A percentile compares a stretch with the other conserved stretches of the same genome.
These are phyloP conservation scores for Prionailurus viverrinus DNA, from an alignment of 2,113 vertebrate genomes.

Conservation along the genomic window DNA sequence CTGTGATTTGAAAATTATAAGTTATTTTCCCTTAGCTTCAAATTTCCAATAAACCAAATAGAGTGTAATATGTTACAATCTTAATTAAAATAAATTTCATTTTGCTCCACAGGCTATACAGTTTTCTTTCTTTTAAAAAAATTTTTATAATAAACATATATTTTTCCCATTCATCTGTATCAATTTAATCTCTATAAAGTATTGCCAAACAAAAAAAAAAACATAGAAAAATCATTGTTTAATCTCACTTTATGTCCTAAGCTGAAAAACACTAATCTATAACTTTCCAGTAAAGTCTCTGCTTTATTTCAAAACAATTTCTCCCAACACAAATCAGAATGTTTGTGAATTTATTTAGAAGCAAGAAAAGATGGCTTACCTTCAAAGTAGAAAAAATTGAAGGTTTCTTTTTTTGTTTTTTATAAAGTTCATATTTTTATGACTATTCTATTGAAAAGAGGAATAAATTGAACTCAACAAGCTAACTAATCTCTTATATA, in stretches of 20 bases:
- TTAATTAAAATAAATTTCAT: slow-evolving; percentile 38
- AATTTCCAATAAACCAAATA: background rate
- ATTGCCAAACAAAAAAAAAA: background rate
- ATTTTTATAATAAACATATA: background rate
- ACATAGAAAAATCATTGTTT: background rate
- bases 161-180: background rate
- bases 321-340: background rate
- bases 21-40: background rate
- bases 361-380: background rate
- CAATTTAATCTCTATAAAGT: slow-evolving; percentile 3
- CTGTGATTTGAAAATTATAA: background rate
- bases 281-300: background rate
- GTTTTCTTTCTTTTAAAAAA: background rate
- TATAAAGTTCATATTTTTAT: background rate
- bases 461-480: background rate
- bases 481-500: background rate
- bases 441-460: background rate
- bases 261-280: background rate
- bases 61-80: background rate
- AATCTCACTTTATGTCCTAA: slow-evolving; percentile 41
- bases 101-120: background rate
- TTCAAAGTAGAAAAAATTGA: background rate
- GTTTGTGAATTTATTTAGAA: background rate
- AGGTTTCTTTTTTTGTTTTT: background rate
- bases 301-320: background rate